phyloP scores from a whole-genome alignment of 2,113 vertebrate species.

The Drymodes brunneopygia region DNA sequence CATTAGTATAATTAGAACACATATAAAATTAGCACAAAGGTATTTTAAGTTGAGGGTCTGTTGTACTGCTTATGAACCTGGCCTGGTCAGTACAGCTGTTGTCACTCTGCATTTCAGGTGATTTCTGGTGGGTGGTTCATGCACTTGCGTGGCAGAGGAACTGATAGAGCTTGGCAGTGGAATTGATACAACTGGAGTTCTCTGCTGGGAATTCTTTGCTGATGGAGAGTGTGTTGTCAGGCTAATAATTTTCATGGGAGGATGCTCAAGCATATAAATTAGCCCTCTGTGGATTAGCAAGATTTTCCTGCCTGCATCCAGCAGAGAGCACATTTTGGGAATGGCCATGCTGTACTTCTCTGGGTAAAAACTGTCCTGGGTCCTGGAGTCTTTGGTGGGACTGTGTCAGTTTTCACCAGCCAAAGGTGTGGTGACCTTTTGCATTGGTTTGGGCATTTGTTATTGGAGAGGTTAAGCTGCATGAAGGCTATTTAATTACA shows the following conservation, averaged over 20 bases:
- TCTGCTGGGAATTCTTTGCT: background rate
- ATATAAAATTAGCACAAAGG: background rate
- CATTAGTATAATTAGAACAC: background rate
- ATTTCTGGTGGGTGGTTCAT: background rate
- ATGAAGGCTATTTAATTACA: slow-evolving; percentile 24
- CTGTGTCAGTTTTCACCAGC: background rate
- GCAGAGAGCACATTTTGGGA: background rate
- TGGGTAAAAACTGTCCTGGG: background rate
- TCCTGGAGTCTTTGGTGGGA: background rate
- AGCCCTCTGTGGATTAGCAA: background rate
- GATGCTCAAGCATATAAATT: background rate
- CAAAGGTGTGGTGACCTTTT: background rate
- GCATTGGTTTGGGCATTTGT: background rate
- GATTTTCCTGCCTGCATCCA: background rate
- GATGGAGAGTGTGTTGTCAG: accelerated
- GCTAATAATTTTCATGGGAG: background rate
- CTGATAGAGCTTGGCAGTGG: background rate
- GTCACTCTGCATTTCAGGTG: background rate
- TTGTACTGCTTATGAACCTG: background rate
- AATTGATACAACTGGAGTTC: background rate
- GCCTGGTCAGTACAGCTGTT: background rate
- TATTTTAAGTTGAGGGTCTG: background rate
- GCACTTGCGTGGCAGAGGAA: background rate
- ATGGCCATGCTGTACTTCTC: background rate
- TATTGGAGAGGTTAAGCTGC: background rate